A percentile compares a stretch with the other conserved stretches of the same genome.
phyloP scores from a whole-genome alignment of 2,113 vertebrate species.

The Siniperca chuatsi region DNA sequence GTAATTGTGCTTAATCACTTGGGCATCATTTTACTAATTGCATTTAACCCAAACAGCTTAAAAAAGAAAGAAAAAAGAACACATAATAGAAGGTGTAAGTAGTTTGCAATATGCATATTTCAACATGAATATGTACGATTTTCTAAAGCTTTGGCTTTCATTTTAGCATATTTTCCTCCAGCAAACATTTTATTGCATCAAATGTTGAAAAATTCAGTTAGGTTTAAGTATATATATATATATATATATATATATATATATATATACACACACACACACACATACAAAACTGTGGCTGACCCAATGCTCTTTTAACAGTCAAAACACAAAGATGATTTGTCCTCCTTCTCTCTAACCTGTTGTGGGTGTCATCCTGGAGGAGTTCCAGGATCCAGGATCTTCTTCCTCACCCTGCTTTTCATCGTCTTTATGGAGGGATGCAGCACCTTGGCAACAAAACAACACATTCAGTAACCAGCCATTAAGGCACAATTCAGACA shows the following conservation, averaged over 20 bases:
- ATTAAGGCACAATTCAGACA: neutral
- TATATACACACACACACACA: no score
- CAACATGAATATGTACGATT: neutral
- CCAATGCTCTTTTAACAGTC: neutral
- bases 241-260: no score
- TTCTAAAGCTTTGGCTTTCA: neutral
- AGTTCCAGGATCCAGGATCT: neutral
- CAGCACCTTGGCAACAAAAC: constrained; percentile 38
- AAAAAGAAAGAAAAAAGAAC: neutral
- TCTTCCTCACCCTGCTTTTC: constrained; percentile 38
- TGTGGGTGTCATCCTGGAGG: constrained; percentile 27
- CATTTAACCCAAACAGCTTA: neutral
- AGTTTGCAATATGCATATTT: neutral
- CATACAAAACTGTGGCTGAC: neutral
- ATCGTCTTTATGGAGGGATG: constrained; percentile 21
- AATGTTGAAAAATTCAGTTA: neutral
- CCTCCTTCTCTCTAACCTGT: constrained; percentile 41
- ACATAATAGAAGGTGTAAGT: neutral
- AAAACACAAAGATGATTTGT: neutral
- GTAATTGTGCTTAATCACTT: neutral
- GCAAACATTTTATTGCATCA: neutral
- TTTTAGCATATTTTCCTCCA: neutral
- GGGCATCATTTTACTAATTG: neutral
- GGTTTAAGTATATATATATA: neutral
- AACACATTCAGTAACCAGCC: neutral